Conservation (phyloP, 2,113 vertebrate genomes). For the Nothocercus nigrocapillus region DNA sequence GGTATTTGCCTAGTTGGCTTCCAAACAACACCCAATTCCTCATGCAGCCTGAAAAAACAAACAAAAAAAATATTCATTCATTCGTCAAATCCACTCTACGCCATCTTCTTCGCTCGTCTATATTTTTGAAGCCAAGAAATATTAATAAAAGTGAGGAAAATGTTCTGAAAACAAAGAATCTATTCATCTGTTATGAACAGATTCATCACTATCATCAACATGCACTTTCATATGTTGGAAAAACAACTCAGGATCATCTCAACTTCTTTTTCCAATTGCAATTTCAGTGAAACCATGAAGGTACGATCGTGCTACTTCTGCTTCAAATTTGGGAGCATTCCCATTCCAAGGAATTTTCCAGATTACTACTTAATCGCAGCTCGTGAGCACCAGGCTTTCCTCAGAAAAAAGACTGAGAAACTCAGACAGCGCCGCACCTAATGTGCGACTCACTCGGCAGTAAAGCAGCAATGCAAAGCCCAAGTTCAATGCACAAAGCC, state of each 20-base stretch:
- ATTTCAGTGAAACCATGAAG: neutral
- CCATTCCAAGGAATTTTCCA: neutral
- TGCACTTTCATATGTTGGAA: neutral
- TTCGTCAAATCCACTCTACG: neutral
- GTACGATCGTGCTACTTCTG: neutral
- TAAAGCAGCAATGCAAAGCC: neutral
- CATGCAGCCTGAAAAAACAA: neutral
- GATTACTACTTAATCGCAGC: rapidly evolving
- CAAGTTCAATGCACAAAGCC: neutral
- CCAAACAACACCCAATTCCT: neutral
- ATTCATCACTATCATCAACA: neutral
- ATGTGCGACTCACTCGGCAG: rapidly evolving
- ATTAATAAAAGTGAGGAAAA: neutral
- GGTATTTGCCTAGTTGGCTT: neutral
- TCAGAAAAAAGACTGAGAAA: neutral
- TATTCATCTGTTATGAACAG: neutral
- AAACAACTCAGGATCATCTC: neutral
- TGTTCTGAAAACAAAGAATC: constrained; percentile 1
- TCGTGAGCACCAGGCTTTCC: neutral
- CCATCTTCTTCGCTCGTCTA: neutral
- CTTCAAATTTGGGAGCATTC: neutral
- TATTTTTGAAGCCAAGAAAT: neutral
- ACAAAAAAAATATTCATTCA: neutral
- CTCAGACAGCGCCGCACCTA: rapidly evolving
- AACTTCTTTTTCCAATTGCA: neutral